Conservation (phyloP, 1,140 invertebrate genomes). For the Gryon sp. region DNA sequence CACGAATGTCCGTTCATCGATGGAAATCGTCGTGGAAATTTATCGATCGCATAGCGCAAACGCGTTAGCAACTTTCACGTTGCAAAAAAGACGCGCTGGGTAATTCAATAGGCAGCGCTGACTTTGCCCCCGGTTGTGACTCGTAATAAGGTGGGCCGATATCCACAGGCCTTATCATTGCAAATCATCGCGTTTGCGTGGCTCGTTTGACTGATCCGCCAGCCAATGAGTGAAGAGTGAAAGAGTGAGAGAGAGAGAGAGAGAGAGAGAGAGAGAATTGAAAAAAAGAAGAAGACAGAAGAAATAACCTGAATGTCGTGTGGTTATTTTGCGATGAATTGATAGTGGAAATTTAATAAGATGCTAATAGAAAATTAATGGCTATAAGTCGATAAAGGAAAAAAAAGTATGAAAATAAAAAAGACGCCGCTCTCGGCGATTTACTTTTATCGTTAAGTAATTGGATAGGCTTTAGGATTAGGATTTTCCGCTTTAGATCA, state of each 20-base stretch:
- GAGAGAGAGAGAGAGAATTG: no score
- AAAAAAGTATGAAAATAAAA: no score
- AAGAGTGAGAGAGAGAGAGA: no score
- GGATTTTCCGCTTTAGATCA: conserved; percentile 2
- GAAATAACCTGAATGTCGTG: no score
- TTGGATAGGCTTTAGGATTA: background rate
- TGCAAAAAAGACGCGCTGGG: conserved; percentile 13
- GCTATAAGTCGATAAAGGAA: background rate
- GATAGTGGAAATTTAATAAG: conserved; percentile 27
- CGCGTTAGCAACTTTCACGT: conserved; percentile 43
- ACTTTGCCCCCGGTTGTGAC: conserved; percentile 14
- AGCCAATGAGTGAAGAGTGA: no score
- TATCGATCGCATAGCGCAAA: conserved; percentile 38
- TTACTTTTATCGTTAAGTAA: background rate
- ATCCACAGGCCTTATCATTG: conserved; percentile 9
- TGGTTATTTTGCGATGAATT: background rate
- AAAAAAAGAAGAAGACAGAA: no score
- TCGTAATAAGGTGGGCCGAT: conserved; percentile 1
- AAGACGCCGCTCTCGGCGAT: background rate
- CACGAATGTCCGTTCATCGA: conserved; percentile 45
- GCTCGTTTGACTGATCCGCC: conserved; percentile 11
- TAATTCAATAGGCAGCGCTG: conserved; percentile 12
- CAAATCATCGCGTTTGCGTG: conserved; percentile 37
- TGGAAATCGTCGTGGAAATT: conserved; percentile 43
- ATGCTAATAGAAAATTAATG: conserved; percentile 37